Percentiles rank a stretch among this genome's conserved stretches.
Evolutionary conservation across 2,797 vertebrate species (phyloP).

Genomic region (Bufotes viridis): DNA sequence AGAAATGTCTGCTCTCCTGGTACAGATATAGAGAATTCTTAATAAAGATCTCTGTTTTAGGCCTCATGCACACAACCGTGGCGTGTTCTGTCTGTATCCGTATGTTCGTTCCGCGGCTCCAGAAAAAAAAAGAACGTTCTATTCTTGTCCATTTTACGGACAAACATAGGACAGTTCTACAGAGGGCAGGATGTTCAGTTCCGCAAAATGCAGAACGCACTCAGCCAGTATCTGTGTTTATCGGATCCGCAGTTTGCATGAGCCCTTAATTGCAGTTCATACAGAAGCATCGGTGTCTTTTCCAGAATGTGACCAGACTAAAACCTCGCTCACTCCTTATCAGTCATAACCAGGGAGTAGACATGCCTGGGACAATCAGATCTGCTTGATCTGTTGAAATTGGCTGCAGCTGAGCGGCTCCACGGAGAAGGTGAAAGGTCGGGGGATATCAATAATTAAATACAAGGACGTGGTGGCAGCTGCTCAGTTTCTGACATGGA

Average conservation of each 20-base stretch:
- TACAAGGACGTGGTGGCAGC: slow-evolving; percentile 19
- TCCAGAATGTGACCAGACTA: not conserved
- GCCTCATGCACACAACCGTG: no score
- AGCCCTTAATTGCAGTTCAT: no score
- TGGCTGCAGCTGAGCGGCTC: slow-evolving; percentile 43
- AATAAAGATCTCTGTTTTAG: not conserved
- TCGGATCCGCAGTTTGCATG: no score
- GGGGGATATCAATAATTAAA: slow-evolving; percentile 55
- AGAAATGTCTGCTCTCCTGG: not conserved
- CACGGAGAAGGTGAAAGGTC: slow-evolving; percentile 52
- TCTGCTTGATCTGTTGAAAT: slow-evolving; percentile 51
- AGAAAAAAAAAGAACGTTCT: no score
- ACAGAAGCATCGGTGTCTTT: no score
- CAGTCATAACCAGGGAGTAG: not conserved
- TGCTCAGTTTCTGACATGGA: slow-evolving; percentile 36
- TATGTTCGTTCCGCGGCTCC: no score
- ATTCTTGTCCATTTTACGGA: no score
- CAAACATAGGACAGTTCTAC: no score
- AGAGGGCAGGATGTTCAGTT: no score
- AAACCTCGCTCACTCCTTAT: not conserved
- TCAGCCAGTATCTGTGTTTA: no score
- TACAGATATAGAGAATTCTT: not conserved
- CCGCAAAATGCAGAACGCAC: no score
- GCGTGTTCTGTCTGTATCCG: no score
- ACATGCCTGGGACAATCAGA: slow-evolving; percentile 38